Base-by-base conservation (phyloP, 2,113 vertebrate species). In the Malurus alboscapulatus region DNA sequence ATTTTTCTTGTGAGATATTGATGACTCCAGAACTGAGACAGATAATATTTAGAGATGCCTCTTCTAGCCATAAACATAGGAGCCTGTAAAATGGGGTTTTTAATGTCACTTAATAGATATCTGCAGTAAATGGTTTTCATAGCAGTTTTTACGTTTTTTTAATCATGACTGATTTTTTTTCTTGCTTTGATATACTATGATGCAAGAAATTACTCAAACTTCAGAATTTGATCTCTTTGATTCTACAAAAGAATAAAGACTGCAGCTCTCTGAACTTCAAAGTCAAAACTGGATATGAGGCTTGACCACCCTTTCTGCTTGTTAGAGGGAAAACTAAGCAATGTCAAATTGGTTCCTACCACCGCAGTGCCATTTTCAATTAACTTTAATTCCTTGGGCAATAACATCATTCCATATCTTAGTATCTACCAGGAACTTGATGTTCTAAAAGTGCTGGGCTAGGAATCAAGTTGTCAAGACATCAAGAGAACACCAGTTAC, bases 371-470 rank as follows among this genome's bases (percentile, higher is more conserved):
- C 62, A 59, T 79, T 72, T 69, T 76, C n/a, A 71, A 47, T 58
- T 76, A 79, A 69, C 36, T 76, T 69, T 20, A 80, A n/a, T 86
- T 96, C 50, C 47, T 82, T 61, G 16, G 26, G 50, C 26, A 93
- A 61, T 85, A 83, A 29, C 58, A 83, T 79, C 25, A 47, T 92
- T 76, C 47, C 21, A 2, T 84, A 66, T 89, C 58, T 91, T 78
- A 44, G 24, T 68, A 59, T 78, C 73, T 82, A 75, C 53, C 47
- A 87, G 71, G 36, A 92, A 69, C 66, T 57, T 1, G 0, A 65
- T 91, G 81, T 95, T 72, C 90, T 89, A 79, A 76, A 91, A 87
- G 66, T 45, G 38, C 27, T 87, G 62, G 77, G 67, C 77, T 89
- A 57, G 62, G 38, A 92, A 76, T 94, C 78, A 91, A 62, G 12